Base-by-base conservation (phyloP, 92 coral and sea anemone genomes). In the Phenganax stokvisi region DNA sequence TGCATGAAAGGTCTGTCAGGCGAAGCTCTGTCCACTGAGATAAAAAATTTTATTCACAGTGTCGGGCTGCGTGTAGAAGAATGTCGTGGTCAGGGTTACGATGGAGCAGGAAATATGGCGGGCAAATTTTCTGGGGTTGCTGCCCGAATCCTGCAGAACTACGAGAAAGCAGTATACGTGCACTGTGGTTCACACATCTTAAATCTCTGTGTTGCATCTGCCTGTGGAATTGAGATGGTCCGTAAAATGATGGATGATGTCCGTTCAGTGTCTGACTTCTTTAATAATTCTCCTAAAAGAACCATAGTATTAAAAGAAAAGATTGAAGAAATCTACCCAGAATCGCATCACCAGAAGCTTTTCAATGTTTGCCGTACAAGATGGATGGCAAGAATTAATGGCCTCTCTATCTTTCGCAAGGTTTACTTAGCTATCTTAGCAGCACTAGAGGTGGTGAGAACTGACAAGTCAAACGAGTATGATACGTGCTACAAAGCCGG, bases 81-180 rank as follows among this genome's bases (percentile, higher is more conserved):
- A 12, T 85, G 84, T 85, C 83, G 87, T 56, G 87, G 87, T 9
- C 84, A 83, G 63, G 86, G 86, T 12, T 62, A 83, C 47, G 76
- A 83, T 59, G 83, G 83, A 16, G 86, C 83, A 11, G 81, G 74
- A 83, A 75, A 61, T 20, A 74, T 83, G 86, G 73, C 81, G 12
- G 86, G 86, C 51, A 80, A 66, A 62, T 25, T 64, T 20, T 80
- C 84, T 66, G 86, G 86, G 10, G 86, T 83, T 25, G 87, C 87
- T 61, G 83, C 84, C 69, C 75, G 72, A 64, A 69, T 85, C 59
- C 76, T 44, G 37, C 59, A 67, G 58, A 57, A 10, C 52, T 53
- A 66, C 63, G 71, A 85, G 12, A 31, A 79, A 57, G 84, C 84
- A 10, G 52, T 85, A 28, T 77, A 80, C 70, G 80, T 85, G 17